A percentile compares a stretch with the other conserved stretches of the same genome.
Conservation (phyloP, 2,113 vertebrate genomes). For the Ceyx melanurus region DNA sequence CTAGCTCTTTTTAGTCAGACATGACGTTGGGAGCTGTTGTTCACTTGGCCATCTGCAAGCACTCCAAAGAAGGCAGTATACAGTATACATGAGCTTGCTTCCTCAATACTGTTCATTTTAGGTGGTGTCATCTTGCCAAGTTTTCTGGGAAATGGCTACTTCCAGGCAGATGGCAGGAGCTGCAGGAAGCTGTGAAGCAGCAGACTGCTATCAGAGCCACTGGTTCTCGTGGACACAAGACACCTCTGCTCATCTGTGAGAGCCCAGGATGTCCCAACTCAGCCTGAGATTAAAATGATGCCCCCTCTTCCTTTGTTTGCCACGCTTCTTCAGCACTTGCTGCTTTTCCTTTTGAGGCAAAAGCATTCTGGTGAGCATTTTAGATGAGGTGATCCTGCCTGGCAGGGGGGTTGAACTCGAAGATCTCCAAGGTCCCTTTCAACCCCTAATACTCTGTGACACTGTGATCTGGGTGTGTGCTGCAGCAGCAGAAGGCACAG, state of each 20-base stretch:
- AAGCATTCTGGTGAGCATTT: neutral
- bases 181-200: neutral
- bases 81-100: neutral
- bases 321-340: neutral
- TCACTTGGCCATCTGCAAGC: slow-evolving; percentile 16
- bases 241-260: neutral
- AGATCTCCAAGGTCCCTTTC: too few relatives aligned
- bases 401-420: too few relatives aligned
- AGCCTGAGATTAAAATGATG: neutral
- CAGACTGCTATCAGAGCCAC: neutral
- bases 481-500: neutral
- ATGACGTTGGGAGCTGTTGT: neutral
- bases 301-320: neutral
- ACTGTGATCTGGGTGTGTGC: too few relatives aligned
- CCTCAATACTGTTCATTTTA: neutral
- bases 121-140: neutral
- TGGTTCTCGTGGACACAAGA: neutral
- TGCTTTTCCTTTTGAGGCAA: neutral
- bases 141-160: slow-evolving; percentile 29
- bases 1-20: neutral
- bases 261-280: neutral
- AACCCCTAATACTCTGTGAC: too few relatives aligned
- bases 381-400: too few relatives aligned
- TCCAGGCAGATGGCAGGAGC: slow-evolving; percentile 45
- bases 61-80: neutral